phyloP scores from a whole-genome alignment of 2,113 vertebrate species.

The Stegostoma tigrinum region DNA sequence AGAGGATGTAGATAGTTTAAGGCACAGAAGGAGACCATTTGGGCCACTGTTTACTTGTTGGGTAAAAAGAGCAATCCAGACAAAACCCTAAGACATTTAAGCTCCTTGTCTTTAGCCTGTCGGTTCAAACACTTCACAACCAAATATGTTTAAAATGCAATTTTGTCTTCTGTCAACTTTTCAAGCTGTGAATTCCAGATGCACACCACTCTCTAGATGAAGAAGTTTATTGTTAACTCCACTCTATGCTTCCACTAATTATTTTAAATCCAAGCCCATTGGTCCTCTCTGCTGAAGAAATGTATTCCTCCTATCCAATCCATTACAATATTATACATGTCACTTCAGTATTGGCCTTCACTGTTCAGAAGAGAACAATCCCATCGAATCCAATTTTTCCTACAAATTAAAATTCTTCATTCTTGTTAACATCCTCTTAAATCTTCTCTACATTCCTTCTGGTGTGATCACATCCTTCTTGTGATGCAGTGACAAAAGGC shows the following conservation, averaged over 20 bases:
- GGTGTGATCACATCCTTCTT: background rate
- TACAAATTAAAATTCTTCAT: background rate
- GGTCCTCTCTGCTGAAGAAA: background rate
- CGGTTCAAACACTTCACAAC: no score
- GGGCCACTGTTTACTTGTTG: no score
- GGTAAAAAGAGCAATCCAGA: no score
- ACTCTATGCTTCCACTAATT: background rate
- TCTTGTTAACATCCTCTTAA: background rate
- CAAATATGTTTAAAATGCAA: no score
- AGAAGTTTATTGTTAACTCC: background rate
- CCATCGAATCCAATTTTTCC: background rate
- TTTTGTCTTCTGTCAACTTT: no score
- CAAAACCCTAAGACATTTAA: no score
- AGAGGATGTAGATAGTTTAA: no score
- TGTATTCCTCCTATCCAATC: background rate
- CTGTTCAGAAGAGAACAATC: background rate
- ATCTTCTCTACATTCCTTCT: background rate
- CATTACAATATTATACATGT: no score
- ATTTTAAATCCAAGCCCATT: background rate
- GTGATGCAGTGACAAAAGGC: background rate
- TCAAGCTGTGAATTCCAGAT: background rate
- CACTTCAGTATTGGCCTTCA: background rate
- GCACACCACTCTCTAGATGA: background rate
- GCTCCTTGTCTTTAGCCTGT: no score
- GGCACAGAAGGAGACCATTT: no score